A percentile compares a stretch with the other conserved stretches of the same genome.
These are phyloP conservation scores for Calliphora vomitoria DNA, from an alignment of 2,888 invertebrate genomes.

Conservation along the genomic window DNA sequence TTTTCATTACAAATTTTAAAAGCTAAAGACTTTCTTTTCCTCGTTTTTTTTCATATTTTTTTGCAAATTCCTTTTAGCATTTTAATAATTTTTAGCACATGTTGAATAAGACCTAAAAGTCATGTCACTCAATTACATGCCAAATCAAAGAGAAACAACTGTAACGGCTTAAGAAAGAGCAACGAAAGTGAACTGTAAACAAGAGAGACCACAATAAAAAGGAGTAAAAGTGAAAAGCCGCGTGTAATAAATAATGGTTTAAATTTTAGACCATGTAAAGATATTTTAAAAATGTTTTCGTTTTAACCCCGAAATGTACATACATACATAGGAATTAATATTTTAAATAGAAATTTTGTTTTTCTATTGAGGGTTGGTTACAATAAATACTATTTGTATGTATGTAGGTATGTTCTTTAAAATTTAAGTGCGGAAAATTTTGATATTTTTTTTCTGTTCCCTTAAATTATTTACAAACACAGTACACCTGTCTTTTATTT, in stretches of 20 bases:
- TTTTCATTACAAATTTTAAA: background rate
- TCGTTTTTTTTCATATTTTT: background rate
- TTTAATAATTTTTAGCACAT: background rate
- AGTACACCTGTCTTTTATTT: constrained; percentile 8
- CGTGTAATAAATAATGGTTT: background rate
- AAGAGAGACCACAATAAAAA: background rate
- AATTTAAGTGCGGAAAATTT: background rate
- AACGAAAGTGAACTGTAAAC: background rate
- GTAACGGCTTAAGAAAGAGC: background rate
- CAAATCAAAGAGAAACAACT: background rate
- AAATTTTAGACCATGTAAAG: background rate
- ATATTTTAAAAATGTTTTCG: background rate
- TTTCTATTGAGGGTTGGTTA: no score
- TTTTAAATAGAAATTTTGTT: background rate
- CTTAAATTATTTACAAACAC: background rate
- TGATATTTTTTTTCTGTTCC: background rate
- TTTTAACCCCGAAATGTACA: background rate
- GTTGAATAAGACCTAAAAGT: background rate
- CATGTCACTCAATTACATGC: background rate
- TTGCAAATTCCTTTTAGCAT: background rate
- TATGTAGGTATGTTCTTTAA: background rate
- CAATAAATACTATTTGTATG: no score
- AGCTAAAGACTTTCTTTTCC: constrained; percentile 1
- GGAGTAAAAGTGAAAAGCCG: background rate
- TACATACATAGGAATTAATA: no score